Conservation (phyloP, 2,888 invertebrate genomes). For the Hybos culiciformis region DNA sequence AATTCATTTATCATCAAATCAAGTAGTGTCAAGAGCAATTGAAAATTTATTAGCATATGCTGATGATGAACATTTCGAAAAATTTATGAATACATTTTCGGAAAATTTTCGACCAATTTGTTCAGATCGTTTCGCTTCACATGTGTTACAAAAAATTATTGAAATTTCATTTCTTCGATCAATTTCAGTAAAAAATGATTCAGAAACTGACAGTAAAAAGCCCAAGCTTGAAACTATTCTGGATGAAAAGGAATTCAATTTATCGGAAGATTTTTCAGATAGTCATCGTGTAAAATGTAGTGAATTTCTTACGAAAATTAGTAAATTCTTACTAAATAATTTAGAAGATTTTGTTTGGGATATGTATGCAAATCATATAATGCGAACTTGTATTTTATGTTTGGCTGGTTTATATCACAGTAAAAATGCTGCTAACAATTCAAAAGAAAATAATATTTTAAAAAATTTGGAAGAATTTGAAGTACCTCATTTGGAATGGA, state of each 20-base stretch:
- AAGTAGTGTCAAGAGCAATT: conserved; percentile 63
- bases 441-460: conserved; percentile 24
- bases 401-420: conserved; percentile 48
- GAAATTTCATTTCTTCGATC: conserved; percentile 30
- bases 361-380: conserved; percentile 59
- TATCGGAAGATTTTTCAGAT: conserved; percentile 30
- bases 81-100: conserved; percentile 47
- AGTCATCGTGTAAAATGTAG: conserved; percentile 44
- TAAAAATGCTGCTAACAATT: conserved; percentile 37
- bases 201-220: conserved; percentile 26
- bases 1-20: conserved; percentile 60
- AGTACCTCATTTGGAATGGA: conserved; percentile 46
- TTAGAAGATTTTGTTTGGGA: conserved; percentile 74
- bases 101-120: conserved; percentile 55
- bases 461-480: conserved; percentile 26
- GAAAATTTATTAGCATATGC: conserved; percentile 61
- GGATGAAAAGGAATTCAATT: conserved; percentile 26
- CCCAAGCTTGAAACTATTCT: conserved; percentile 19
- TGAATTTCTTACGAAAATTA: conserved; percentile 52
- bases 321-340: conserved; percentile 68
- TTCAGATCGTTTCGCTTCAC: conserved; percentile 64
- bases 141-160: conserved; percentile 57
- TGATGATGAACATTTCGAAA: conserved; percentile 45
- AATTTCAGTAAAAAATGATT: conserved; percentile 13
- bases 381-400: conserved; percentile 57